Base-by-base conservation (phyloP, 2,113 vertebrate species). In the Euleptes europaea region DNA sequence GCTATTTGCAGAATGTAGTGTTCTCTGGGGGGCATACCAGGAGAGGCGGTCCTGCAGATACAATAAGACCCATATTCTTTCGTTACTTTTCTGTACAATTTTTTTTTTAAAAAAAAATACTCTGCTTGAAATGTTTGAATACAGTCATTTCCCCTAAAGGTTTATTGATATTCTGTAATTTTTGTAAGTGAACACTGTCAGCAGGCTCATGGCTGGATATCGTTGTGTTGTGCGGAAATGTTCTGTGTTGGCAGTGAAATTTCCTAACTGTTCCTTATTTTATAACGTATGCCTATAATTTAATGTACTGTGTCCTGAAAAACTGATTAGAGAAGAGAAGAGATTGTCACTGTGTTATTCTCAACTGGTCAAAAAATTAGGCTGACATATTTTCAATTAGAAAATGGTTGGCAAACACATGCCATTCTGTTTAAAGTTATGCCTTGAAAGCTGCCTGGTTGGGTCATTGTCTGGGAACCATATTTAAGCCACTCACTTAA, bases 141-240 rank as follows among this genome's bases (percentile, higher is more conserved):
- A 21, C 60, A 63, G 26, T 35, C 10, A 21, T 65, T 33, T 40
- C 2, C 3, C 15, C 33, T 35, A 7, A 84, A 74, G 33, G 19
- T 88, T 81, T 17, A n/a, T 79, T n/a, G 47, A 57, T 82, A 28
- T 73, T 88, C 74, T 84, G 63, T 89, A 60, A 70, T 72, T 54
- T 90, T 15, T 28, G 31, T 4, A 2, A 78, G 10, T 70, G 67
- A 17, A 70, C 54, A n/a, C 1, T 67, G 0, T 0, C 38, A 5
- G 2, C 75, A 4, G 63, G 3, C 76, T 77, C 26, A 33, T 63
- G 26, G 35, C 72, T 78, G 26, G 23, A 73, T 60, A 66, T 33
- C 10, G 28, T 75, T 90, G n/a, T 89, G n/a, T 82, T 5, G 26
- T 33, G 47, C 3, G 47, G 63, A 78, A n/a, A 10, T 90, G 82